Conservation (phyloP, 2,797 vertebrate genomes). For the Perodicticus potto region DNA sequence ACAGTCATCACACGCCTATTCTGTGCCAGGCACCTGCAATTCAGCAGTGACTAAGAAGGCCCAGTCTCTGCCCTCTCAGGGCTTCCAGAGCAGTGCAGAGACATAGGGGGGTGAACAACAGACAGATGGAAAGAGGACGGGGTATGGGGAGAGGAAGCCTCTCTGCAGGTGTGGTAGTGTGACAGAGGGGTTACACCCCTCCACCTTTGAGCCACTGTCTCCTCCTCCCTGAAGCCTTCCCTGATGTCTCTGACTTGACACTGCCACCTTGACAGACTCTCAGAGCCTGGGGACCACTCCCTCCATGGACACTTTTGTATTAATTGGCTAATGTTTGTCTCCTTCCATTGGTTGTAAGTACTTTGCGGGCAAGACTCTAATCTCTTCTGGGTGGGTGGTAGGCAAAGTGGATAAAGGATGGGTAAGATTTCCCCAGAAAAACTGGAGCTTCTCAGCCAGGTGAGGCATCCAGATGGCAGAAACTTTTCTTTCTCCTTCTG, state of each 20-base stretch:
- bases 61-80: neutral
- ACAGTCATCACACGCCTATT: neutral
- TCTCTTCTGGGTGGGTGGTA: neutral
- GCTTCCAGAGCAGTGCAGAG: neutral
- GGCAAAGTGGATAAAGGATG: neutral
- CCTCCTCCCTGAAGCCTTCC: conserved; percentile 44
- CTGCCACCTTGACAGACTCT: neutral
- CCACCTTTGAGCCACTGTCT: neutral
- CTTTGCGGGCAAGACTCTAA: neutral
- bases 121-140: neutral
- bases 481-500: neutral
- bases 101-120: neutral
- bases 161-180: neutral
- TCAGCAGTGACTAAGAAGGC: neutral
- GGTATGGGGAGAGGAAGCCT: neutral
- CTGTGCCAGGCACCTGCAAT: neutral
- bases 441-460: neutral
- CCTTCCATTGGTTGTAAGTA: neutral
- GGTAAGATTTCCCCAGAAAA: conserved; percentile 17
- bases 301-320: neutral
- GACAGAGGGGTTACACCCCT: neutral
- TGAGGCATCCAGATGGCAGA: neutral
- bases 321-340: neutral
- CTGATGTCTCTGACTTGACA: neutral
- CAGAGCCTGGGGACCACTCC: neutral